A percentile compares a stretch with the other conserved stretches of the same genome.
These are phyloP conservation scores for Leptarthrus brevirostris DNA, from an alignment of 2,888 invertebrate species.

Conservation along the genomic window DNA sequence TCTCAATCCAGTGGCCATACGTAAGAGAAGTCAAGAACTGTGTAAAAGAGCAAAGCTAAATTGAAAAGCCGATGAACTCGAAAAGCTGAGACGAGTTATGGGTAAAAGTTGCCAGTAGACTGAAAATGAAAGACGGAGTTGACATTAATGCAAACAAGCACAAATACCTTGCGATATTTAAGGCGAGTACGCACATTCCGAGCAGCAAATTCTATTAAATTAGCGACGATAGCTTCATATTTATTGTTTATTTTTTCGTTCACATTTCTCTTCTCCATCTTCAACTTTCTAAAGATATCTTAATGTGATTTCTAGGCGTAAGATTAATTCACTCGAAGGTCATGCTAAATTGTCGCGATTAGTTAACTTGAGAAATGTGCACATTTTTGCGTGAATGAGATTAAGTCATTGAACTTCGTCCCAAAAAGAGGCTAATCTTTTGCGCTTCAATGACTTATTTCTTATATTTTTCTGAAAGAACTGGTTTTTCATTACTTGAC, in stretches of 20 bases:
- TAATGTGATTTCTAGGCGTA: background rate
- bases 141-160: constrained; percentile 11
- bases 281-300: constrained; percentile 2
- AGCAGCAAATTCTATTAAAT: constrained; percentile 5
- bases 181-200: constrained; percentile 21
- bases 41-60: constrained; percentile 2
- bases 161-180: constrained; percentile 21
- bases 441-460: background rate
- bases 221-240: background rate
- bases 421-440: background rate
- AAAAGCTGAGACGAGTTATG: constrained; percentile 28
- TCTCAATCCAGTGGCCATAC: too few species aligned
- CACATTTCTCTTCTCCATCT: background rate
- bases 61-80: constrained; percentile 23
- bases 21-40: too few species aligned
- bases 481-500: background rate
- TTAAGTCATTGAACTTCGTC: background rate
- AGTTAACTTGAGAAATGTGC: background rate
- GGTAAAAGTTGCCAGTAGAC: background rate
- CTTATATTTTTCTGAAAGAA: background rate
- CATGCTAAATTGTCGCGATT: background rate
- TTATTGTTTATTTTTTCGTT: background rate
- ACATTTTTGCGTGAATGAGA: background rate
- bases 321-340: background rate
- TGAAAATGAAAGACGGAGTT: constrained; percentile 19